These are phyloP conservation scores for Conger conger DNA, from an alignment of 2,113 vertebrate species.

Conservation along the genomic window DNA sequence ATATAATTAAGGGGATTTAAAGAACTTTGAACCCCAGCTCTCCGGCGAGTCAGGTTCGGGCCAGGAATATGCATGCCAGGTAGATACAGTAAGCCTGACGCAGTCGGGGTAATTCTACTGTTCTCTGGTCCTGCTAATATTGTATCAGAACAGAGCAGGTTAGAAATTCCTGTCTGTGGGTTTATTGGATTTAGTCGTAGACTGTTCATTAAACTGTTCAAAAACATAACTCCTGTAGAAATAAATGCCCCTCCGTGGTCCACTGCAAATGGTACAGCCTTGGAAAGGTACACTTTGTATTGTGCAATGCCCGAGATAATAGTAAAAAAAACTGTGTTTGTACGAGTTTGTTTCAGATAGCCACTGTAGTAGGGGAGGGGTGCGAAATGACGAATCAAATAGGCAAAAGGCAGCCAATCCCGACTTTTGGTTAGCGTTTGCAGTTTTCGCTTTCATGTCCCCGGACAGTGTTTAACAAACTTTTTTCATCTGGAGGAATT, in stretches of 20 bases:
- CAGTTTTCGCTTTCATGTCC: background rate
- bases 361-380: background rate
- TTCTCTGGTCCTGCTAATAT: background rate
- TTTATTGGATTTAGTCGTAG: background rate
- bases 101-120: background rate
- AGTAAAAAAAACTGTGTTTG: background rate
- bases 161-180: background rate
- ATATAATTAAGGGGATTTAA: background rate
- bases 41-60: background rate
- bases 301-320: slow-evolving; percentile 20
- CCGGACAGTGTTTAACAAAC: background rate
- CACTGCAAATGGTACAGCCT: background rate
- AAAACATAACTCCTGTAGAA: background rate
- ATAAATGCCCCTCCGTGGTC: background rate
- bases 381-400: background rate
- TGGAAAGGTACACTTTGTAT: slow-evolving; percentile 12
- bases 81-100: background rate
- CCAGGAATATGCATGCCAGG: background rate
- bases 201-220: background rate
- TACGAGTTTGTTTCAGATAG: background rate
- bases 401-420: background rate
- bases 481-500: background rate
- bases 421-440: slow-evolving; percentile 1
- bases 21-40: background rate
- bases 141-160: background rate